A percentile compares a stretch with the other conserved stretches of the same genome.
These are phyloP conservation scores for Phaonia tiefii DNA, from an alignment of 2,888 invertebrate genomes.

Conservation along the genomic window DNA sequence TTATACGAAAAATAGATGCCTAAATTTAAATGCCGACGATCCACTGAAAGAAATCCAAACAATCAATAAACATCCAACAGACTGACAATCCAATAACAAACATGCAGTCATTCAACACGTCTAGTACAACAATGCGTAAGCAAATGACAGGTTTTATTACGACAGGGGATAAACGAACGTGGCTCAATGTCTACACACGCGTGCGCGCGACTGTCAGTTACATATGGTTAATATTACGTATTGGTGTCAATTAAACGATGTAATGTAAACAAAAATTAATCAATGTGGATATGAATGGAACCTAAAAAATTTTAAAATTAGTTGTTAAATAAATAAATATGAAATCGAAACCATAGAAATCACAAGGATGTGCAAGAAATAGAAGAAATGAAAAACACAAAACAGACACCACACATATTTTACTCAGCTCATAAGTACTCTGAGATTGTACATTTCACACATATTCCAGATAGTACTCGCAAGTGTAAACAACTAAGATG, in stretches of 20 bases:
- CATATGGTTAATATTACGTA: constrained; percentile 42
- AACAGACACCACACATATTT: not conserved
- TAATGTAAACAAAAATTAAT: constrained; percentile 42
- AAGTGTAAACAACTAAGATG: too few relatives aligned
- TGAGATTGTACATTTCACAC: too few relatives aligned
- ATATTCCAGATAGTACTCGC: too few relatives aligned
- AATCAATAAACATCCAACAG: constrained; percentile 1
- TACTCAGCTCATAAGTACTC: too few relatives aligned
- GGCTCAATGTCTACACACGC: constrained; percentile 17
- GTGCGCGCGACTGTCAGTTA: not conserved
- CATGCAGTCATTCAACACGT: not conserved
- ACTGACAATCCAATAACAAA: constrained; percentile 33
- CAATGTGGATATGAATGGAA: constrained; percentile 4
- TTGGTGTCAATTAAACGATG: constrained; percentile 56
- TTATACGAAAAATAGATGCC: too few relatives aligned
- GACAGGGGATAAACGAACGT: not conserved
- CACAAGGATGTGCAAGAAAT: not conserved
- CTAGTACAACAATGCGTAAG: not conserved
- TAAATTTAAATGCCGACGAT: too few relatives aligned
- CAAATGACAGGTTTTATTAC: not conserved
- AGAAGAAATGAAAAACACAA: not conserved
- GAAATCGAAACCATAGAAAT: not conserved
- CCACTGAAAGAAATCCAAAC: constrained; percentile 3
- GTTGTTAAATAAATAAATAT: not conserved
- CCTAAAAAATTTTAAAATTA: not conserved